phyloP scores from a whole-genome alignment of 2,113 vertebrate genomes.

The Mus pahari region DNA sequence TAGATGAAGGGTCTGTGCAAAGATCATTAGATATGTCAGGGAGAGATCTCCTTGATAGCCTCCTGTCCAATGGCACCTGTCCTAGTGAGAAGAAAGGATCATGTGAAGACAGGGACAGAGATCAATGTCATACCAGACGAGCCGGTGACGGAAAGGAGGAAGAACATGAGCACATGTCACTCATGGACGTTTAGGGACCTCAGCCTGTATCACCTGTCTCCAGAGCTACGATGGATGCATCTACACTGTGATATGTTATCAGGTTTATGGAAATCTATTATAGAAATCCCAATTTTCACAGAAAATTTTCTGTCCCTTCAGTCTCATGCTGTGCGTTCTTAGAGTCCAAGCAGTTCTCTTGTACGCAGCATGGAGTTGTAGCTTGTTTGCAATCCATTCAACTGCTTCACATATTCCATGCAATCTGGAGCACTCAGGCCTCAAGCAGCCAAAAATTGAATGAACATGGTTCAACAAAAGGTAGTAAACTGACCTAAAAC shows the following conservation, averaged over 20 bases:
- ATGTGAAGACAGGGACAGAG: not conserved
- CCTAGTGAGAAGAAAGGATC: not conserved
- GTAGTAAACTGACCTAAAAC: not conserved
- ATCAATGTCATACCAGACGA: not conserved
- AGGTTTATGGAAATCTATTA: not conserved
- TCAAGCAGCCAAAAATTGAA: not conserved
- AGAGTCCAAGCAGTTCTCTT: not conserved
- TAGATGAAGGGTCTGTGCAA: not conserved
- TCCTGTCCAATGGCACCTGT: not conserved
- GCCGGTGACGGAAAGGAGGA: not conserved
- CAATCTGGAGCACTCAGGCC: not conserved
- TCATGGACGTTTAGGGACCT: not conserved
- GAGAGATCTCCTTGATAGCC: not conserved
- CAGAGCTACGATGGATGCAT: not conserved
- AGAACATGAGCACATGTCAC: not conserved
- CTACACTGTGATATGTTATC: not conserved
- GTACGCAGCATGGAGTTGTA: not conserved
- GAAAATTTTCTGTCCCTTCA: not conserved
- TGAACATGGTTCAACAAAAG: not conserved
- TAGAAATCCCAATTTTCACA: not conserved
- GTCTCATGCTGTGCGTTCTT: not conserved
- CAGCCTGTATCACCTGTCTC: not conserved
- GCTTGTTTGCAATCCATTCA: not conserved
- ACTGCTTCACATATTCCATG: not conserved
- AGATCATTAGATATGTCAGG: slow-evolving; percentile 8